Percentiles rank a stretch among this genome's conserved stretches.
phyloP scores from a whole-genome alignment of 2,113 vertebrate genomes.

The Actenoides lindsayi region DNA sequence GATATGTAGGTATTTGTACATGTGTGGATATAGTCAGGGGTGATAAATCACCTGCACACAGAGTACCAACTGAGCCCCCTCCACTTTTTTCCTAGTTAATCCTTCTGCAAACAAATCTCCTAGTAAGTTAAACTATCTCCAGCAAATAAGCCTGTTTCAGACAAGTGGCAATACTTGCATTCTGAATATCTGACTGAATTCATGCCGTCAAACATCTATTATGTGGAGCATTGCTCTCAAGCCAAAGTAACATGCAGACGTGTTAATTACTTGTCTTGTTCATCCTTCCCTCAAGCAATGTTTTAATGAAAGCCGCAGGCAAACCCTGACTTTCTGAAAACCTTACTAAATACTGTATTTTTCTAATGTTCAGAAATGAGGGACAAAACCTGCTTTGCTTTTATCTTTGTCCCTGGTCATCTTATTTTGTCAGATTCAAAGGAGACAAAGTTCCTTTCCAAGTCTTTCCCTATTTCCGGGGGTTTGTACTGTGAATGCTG shows the following conservation, averaged over 20 bases:
- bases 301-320: constrained; percentile 38
- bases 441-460: neutral
- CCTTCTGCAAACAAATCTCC: neutral
- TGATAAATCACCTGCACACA: neutral
- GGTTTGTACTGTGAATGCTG: neutral
- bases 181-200: constrained; percentile 2
- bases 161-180: neutral
- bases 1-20: neutral
- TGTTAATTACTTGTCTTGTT: constrained; percentile 10
- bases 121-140: neutral
- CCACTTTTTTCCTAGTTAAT: neutral
- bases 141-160: neutral
- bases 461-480: neutral
- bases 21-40: neutral
- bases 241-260: neutral
- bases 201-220: neutral
- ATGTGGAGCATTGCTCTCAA: neutral
- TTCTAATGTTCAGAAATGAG: neutral
- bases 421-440: neutral
- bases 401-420: neutral
- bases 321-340: constrained; percentile 8
- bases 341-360: neutral
- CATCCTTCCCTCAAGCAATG: constrained; percentile 29
- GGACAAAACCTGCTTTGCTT: neutral
- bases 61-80: neutral